Base-by-base conservation (phyloP, 2,797 vertebrate species). In the Sebastes taczanowskii region DNA sequence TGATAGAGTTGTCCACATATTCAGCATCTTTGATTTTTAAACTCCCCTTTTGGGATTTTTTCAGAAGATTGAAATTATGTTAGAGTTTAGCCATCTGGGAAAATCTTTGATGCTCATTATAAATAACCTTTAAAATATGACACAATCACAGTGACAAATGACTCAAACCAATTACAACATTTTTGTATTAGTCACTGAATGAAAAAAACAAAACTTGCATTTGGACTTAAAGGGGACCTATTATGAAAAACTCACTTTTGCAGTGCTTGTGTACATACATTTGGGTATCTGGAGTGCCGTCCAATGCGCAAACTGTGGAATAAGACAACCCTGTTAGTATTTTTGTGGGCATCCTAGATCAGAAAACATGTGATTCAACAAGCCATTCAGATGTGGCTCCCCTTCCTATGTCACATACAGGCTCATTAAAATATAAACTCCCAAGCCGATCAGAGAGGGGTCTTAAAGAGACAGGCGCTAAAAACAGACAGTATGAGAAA, bases 121-220 rank as follows among this genome's bases (percentile, higher is more conserved):
- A 10, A 69, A 72, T 71, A 68, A 73, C 35, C 27, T 78, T 58
- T 29, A 85, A 46, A 46, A 55, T 38, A 46, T 79, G 14, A 52
- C 20, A 74, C 10, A 6, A 29, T 63, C 29, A 66, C 9, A 53
- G 0, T 23, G 60, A 69, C 18, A 7, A 29, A 38, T 49, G 6
- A 75, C 7, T 71, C 11, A 10, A 34, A 61, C 13, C 11, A 49
- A n/a, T 32, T 1, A 38, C 14, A 74, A 29, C 7, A 13, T 32
- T 16, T 60, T 55, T 23, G 11, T 20, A 27, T 49, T 16, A 63
- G 18, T 71, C 16, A 34, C n/a, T 22, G 5, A 62, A 20, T 35
- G 3, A 42, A 29, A 27, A 59, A 46, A 18, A 46, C 38, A 13
- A 46, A 46, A 46, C 42, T 46, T 46, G 42, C 42, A 46, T 46